A percentile compares a stretch with the other conserved stretches of the same genome.
Conservation (phyloP, 1,140 invertebrate genomes). For the Brachionus angularis region DNA sequence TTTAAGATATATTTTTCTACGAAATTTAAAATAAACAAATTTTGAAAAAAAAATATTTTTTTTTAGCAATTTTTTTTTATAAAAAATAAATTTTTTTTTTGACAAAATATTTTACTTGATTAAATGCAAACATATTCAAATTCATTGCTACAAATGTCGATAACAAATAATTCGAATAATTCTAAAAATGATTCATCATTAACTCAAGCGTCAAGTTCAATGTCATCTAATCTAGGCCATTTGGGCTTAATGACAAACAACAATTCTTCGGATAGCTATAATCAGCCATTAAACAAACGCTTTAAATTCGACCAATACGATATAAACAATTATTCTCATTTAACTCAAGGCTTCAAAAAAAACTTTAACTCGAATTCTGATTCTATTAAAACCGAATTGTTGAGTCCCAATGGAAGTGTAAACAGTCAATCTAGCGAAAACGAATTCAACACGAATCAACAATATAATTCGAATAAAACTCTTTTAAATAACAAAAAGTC, state of each 20-base stretch:
- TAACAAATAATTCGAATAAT: too few relatives aligned
- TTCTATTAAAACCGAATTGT: constrained; percentile 8
- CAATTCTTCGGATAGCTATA: neutral
- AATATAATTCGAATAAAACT: too few relatives aligned
- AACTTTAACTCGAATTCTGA: neutral
- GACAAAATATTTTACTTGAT: neutral
- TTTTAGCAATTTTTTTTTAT: too few relatives aligned
- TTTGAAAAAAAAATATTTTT: too few relatives aligned
- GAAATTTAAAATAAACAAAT: too few relatives aligned
- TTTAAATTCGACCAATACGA: constrained; percentile 37
- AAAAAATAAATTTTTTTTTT: too few relatives aligned
- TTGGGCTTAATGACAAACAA: neutral
- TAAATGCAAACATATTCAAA: constrained; percentile 36
- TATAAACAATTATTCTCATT: neutral
- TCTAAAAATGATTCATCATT: too few relatives aligned
- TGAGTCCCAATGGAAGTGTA: constrained; percentile 2
- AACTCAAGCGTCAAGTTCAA: too few relatives aligned
- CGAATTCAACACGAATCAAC: neutral
- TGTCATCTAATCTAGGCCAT: constrained; percentile 2
- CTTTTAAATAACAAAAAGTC: constrained; percentile 30
- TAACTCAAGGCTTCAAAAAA: too few relatives aligned
- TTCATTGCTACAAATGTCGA: neutral
- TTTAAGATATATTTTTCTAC: too few relatives aligned
- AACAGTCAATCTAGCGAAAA: constrained; percentile 7
- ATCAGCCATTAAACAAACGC: neutral